phyloP scores from a whole-genome alignment of 2,113 vertebrate species.

The Dryoscopus gambensis region DNA sequence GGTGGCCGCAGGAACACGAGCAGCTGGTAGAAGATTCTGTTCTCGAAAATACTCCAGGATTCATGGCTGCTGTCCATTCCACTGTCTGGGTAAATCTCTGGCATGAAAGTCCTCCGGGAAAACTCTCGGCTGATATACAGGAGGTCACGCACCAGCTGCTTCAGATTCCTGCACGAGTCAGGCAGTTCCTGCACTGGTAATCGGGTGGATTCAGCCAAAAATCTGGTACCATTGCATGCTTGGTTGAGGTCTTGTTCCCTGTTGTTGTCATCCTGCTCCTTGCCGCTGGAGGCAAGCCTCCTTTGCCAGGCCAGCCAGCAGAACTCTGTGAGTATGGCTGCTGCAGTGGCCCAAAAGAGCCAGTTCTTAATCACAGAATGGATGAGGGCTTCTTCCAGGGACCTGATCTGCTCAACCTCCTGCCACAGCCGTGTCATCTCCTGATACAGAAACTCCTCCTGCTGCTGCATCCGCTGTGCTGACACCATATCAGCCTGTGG shows the following conservation, averaged over 20 bases:
- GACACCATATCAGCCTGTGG: rapidly evolving
- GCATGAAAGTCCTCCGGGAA: background rate
- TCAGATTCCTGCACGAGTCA: background rate
- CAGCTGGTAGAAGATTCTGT: background rate
- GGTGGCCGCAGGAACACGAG: background rate
- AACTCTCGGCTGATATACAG: background rate
- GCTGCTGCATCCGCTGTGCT: background rate
- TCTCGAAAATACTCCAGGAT: background rate
- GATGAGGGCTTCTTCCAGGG: background rate
- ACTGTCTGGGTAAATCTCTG: background rate
- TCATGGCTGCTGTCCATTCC: background rate
- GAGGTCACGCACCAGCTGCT: background rate
- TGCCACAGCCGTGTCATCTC: background rate
- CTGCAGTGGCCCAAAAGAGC: background rate
- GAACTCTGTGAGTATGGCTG: rapidly evolving
- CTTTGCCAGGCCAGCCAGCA: background rate
- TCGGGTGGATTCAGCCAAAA: background rate
- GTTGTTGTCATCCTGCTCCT: background rate
- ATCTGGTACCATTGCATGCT: rapidly evolving
- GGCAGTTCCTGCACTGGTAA: background rate
- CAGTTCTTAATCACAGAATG: background rate
- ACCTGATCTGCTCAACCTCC: background rate
- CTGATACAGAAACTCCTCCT: background rate
- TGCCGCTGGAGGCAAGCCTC: background rate
- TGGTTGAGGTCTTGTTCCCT: background rate